phyloP scores from a whole-genome alignment of 2,888 invertebrate genomes.

The Auanema sp. region DNA sequence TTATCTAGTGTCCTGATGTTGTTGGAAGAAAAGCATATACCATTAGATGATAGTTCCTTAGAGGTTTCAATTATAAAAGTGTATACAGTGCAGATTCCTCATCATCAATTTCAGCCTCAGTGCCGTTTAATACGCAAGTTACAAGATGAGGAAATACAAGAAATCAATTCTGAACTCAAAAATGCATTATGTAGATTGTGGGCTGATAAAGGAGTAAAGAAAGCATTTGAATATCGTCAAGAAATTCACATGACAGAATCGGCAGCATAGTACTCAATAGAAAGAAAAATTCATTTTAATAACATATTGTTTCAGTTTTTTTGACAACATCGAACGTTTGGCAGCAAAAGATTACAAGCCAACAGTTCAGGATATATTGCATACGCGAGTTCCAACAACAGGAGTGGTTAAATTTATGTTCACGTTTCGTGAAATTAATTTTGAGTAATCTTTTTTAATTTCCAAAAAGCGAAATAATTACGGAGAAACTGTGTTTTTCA shows the following conservation, averaged over 20 bases:
- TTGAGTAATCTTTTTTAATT: constrained; percentile 15
- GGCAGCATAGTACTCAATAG: constrained; percentile 39
- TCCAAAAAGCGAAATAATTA: neutral
- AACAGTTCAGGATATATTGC: constrained; percentile 52
- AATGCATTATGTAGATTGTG: constrained; percentile 37
- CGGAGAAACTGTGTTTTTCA: constrained; percentile 66
- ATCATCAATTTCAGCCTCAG: constrained; percentile 14
- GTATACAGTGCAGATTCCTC: neutral
- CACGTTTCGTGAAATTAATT: constrained; percentile 34
- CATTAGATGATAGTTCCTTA: constrained; percentile 7
- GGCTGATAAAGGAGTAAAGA: constrained; percentile 31
- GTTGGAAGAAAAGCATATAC: constrained; percentile 16
- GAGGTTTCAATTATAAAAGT: neutral
- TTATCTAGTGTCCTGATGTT: constrained; percentile 9
- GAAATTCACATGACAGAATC: constrained; percentile 44
- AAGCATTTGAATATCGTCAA: constrained; percentile 29
- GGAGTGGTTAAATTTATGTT: constrained; percentile 55
- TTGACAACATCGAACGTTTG: constrained; percentile 55
- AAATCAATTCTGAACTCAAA: constrained; percentile 27
- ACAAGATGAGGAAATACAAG: constrained; percentile 35
- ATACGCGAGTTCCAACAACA: constrained; percentile 56
- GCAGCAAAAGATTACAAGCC: constrained; percentile 45
- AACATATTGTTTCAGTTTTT: constrained; percentile 48
- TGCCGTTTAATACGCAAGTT: constrained; percentile 24
- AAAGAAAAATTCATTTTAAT: too few relatives aligned